Evolutionary conservation across 2,888 invertebrate species (phyloP), one percentile per base, ranked within the genome.

Genomic region (Leptothorax acervorum): DNA sequence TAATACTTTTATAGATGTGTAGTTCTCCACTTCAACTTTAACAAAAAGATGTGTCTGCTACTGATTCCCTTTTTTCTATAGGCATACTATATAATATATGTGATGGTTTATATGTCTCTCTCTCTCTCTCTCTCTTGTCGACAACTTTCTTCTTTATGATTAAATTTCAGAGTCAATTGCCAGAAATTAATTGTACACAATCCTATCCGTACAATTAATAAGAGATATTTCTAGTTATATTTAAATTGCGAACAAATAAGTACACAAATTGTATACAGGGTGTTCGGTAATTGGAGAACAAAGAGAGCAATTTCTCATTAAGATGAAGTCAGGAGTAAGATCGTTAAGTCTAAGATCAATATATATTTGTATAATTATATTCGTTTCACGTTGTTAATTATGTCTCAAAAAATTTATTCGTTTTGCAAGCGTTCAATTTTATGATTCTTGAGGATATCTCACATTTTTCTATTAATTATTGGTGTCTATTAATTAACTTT

Each of bases 81-180:
- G 6, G 6, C 12, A n/a, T 79, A 66, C 3, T 57, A 9, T 45
- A 15, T 18, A 23, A 9, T 45, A 15, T 23, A 39, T 57, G n/a
- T 45, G n/a, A 0, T n/a, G 0, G 3, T 42, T 8, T 66, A 53
- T 55, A 48, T 53, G 23, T 23, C 23, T 23, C 23, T 23, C 23
- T 23, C 23, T 23, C 23, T 23, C 23, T 23, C n/a, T n/a, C 65
- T 75, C n/a, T 51, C 8, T 53, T 84, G 31, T 45, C 45, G 62
- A 86, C 82, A 87, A 74, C 78, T 87, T 85, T 83, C 31, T 31
- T 82, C 68, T 85, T 88, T 84, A 82, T 81, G 85, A 86, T 73
- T 71, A 73, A 82, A 83, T 86, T 84, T 87, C 74, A 68, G 83
- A 83, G 84, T 88, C 87, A 90, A 90, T 89, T 90, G 85, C 84